These are phyloP conservation scores for Nasonia longicornis DNA, from an alignment of 1,140 invertebrate genomes.

Conservation along the genomic window DNA sequence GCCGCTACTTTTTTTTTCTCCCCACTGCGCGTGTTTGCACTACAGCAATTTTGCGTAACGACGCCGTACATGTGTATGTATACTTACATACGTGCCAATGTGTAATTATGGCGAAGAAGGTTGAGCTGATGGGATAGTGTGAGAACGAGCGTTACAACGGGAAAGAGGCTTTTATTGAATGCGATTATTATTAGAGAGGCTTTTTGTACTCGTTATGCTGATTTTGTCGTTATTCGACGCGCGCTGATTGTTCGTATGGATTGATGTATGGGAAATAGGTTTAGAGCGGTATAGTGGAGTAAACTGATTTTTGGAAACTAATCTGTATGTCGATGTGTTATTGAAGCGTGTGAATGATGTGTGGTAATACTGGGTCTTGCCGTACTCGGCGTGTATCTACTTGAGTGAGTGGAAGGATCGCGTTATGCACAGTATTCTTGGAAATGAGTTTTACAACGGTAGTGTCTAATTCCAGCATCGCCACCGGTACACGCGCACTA, in stretches of 20 bases:
- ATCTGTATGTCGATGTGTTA: not conserved
- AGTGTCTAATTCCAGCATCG: not conserved
- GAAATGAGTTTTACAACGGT: too few species aligned
- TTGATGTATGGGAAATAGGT: not conserved
- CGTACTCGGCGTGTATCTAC: not conserved
- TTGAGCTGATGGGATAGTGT: not conserved
- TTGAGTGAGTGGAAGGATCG: not conserved
- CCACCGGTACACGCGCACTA: slow-evolving; percentile 42
- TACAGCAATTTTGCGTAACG: slow-evolving; percentile 14
- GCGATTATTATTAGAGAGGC: not conserved
- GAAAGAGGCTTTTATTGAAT: not conserved
- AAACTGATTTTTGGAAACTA: not conserved
- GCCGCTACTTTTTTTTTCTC: slow-evolving; percentile 1
- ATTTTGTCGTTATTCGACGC: not conserved
- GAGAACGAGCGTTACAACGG: not conserved
- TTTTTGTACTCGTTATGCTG: not conserved
- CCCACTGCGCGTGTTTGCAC: not conserved
- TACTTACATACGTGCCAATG: not conserved
- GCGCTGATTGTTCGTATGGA: not conserved
- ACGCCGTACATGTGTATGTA: not conserved
- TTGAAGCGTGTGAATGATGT: not conserved
- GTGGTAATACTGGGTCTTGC: not conserved
- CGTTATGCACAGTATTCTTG: too few species aligned
- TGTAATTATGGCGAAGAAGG: not conserved
- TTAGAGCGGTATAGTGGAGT: not conserved